phyloP scores from a whole-genome alignment of 2,888 invertebrate species.

The Artemia sp. region DNA sequence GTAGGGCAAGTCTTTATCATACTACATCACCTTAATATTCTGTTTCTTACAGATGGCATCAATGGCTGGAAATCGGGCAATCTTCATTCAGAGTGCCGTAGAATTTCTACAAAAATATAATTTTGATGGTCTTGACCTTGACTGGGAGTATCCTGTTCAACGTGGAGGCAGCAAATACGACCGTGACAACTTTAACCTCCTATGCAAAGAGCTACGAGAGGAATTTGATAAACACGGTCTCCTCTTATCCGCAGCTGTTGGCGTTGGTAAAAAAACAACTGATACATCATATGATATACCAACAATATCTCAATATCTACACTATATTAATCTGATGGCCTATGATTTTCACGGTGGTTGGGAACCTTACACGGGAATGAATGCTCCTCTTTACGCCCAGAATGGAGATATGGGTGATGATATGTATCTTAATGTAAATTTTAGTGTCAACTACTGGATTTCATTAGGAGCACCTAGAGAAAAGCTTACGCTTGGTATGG shows the following conservation, averaged over 20 bases:
- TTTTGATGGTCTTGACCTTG: slow-evolving; percentile 30
- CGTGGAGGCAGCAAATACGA: slow-evolving; percentile 26
- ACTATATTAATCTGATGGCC: slow-evolving; percentile 29
- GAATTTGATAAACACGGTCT: slow-evolving; percentile 28
- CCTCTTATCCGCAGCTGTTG: slow-evolving; percentile 29
- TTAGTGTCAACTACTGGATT: slow-evolving; percentile 29
- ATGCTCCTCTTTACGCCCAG: slow-evolving; percentile 24
- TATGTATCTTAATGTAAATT: slow-evolving; percentile 27
- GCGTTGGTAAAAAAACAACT: slow-evolving; percentile 29
- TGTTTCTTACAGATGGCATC: slow-evolving; percentile 24
- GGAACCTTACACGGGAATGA: slow-evolving; percentile 25
- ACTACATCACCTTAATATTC: no score
- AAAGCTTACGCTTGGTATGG: slow-evolving; percentile 29
- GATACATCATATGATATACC: slow-evolving; percentile 30
- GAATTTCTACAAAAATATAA: slow-evolving; percentile 25
- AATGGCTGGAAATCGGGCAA: slow-evolving; percentile 18
- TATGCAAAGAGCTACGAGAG: slow-evolving; percentile 28
- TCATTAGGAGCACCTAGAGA: slow-evolving; percentile 26
- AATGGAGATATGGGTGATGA: slow-evolving; percentile 24
- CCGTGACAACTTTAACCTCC: slow-evolving; percentile 27
- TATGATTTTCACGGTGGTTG: slow-evolving; percentile 29
- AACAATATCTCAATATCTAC: slow-evolving; percentile 26
- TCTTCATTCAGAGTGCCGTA: slow-evolving; percentile 23
- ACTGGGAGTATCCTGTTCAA: slow-evolving; percentile 26
- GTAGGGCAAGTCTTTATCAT: no score